A percentile compares a stretch with the other conserved stretches of the same genome.
Evolutionary conservation across 2,797 vertebrate genomes (phyloP).

Genomic region (Tapera naevia): DNA sequence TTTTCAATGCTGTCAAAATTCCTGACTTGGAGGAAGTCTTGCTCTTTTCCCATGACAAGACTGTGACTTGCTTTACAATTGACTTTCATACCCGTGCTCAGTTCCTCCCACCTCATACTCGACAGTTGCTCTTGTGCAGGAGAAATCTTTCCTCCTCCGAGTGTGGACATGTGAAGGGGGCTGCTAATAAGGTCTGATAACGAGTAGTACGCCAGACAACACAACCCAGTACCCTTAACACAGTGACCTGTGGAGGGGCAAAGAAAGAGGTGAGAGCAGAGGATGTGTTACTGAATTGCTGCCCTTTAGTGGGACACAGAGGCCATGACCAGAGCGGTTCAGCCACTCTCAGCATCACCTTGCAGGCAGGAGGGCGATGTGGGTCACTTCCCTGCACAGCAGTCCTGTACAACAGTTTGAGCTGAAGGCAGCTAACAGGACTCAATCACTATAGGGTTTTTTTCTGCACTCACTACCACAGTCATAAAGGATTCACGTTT

Average conservation of each 20-base stretch:
- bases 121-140: not conserved
- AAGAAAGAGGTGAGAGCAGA: not conserved
- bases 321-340: not conserved
- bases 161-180: accelerated
- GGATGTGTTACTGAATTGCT: not conserved
- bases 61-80: not conserved
- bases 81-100: not conserved
- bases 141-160: not conserved
- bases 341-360: not conserved
- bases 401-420: not conserved
- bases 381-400: not conserved
- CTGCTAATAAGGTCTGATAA: not conserved
- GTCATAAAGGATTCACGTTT: not conserved
- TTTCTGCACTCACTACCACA: not conserved
- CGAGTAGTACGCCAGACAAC: not conserved
- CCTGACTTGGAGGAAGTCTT: not conserved
- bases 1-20: not conserved
- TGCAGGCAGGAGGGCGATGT: not conserved
- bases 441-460: not conserved
- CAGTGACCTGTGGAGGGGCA: not conserved
- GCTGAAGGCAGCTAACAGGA: not conserved
- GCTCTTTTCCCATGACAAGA: not conserved
- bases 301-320: not conserved
- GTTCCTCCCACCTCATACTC: not conserved
- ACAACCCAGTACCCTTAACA: not conserved